phyloP scores from a whole-genome alignment of 2,888 invertebrate species.

The Xestoiulus laeticollis region DNA sequence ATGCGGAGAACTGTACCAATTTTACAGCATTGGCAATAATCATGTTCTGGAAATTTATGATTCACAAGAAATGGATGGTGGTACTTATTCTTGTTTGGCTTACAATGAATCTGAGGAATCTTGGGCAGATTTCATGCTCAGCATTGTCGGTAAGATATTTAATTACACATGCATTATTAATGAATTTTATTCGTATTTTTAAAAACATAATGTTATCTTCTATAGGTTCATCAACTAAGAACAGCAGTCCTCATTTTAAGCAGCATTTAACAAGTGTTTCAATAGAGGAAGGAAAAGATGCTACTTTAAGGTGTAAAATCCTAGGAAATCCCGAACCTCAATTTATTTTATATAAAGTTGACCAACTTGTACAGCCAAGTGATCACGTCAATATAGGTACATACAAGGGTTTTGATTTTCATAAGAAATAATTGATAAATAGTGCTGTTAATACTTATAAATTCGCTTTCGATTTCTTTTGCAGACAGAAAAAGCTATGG shows the following conservation, averaged over 20 bases:
- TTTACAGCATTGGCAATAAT: constrained; percentile 53
- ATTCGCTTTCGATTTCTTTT: no score
- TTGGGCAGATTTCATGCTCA: constrained; percentile 59
- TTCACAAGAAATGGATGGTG: constrained; percentile 59
- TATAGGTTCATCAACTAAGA: constrained; percentile 55
- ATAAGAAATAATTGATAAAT: constrained; percentile 21
- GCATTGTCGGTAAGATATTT: constrained; percentile 57
- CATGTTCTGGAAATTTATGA: constrained; percentile 59
- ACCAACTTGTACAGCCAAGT: constrained; percentile 58
- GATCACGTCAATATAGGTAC: constrained; percentile 56
- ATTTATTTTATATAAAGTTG: constrained; percentile 66
- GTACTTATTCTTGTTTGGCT: constrained; percentile 61
- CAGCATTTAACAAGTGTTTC: constrained; percentile 61
- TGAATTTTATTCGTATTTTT: no score
- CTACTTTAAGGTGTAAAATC: constrained; percentile 63
- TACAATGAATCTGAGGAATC: constrained; percentile 59
- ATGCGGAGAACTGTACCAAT: constrained; percentile 43
- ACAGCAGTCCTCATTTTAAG: constrained; percentile 57
- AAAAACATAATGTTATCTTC: no score
- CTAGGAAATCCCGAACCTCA: constrained; percentile 67
- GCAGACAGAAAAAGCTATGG: constrained; percentile 58
- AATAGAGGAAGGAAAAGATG: constrained; percentile 63
- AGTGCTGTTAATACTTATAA: not conserved
- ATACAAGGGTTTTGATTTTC: constrained; percentile 48
- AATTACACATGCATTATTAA: no score